Evolutionary conservation across 2,888 invertebrate species (phyloP).

Genomic region (Cremastobaeus sp.): DNA sequence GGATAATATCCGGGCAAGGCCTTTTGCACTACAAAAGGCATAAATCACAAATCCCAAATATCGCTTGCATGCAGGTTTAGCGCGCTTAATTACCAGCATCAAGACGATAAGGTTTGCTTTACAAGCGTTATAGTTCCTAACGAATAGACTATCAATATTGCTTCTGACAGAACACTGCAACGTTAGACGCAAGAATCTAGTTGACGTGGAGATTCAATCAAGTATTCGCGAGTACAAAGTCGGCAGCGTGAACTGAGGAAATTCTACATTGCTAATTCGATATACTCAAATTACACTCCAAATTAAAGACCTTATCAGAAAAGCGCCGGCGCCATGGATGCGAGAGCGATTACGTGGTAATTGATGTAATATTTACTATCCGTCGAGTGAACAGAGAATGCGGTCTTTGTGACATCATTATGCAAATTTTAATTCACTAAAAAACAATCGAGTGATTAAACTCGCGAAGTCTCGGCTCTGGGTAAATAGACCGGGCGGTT

Average conservation of each 20-base stretch:
- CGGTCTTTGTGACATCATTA: too few species aligned
- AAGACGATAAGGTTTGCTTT: constrained; percentile 55
- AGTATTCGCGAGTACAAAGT: constrained; percentile 13
- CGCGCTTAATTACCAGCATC: constrained; percentile 54
- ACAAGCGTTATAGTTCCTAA: constrained; percentile 49
- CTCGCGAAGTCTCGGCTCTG: too few species aligned
- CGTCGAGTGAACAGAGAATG: too few species aligned
- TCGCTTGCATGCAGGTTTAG: constrained; percentile 49
- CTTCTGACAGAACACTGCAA: constrained; percentile 26
- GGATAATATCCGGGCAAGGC: constrained; percentile 19
- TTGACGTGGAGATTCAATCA: constrained; percentile 23
- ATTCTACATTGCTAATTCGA: constrained; percentile 1
- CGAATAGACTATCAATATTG: constrained; percentile 53
- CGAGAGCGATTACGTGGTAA: too few species aligned
- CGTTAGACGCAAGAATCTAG: constrained; percentile 4
- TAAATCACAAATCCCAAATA: constrained; percentile 51
- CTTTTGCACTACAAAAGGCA: constrained; percentile 25
- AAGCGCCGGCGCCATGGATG: too few species aligned
- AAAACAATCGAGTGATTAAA: too few species aligned
- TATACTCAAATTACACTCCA: too few species aligned
- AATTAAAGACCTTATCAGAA: background rate
- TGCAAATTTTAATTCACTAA: too few species aligned
- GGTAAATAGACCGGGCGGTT: too few species aligned
- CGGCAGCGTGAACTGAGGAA: constrained; percentile 3
- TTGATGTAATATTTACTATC: too few species aligned